Conservation (phyloP, 2,113 vertebrate genomes). For the Notothenia rossii region DNA sequence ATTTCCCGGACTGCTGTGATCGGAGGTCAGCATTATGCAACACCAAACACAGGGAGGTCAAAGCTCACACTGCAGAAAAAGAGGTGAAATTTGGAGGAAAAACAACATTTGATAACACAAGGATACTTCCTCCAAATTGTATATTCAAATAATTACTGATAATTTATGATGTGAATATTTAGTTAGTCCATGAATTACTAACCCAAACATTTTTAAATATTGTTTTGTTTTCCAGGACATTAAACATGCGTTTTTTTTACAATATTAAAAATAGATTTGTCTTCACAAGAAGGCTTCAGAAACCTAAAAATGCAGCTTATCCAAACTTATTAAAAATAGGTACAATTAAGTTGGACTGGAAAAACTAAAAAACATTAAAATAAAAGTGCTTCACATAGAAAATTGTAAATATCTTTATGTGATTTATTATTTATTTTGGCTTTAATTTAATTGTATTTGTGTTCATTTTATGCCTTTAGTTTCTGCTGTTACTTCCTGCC, state of each 20-base stretch:
- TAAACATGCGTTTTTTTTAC: background rate
- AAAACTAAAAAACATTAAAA: background rate
- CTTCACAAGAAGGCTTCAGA: background rate
- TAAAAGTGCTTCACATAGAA: too few species aligned
- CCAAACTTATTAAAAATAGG: background rate
- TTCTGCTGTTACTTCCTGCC: too few species aligned
- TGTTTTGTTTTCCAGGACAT: background rate
- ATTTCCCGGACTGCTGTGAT: conserved; percentile 35
- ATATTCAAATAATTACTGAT: background rate
- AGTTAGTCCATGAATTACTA: background rate
- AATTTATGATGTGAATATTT: background rate
- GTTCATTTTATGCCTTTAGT: too few species aligned
- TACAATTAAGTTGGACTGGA: too few species aligned
- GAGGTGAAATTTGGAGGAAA: too few species aligned
- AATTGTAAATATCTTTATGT: too few species aligned
- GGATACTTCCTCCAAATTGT: background rate
- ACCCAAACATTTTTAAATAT: background rate
- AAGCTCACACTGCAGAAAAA: conserved; percentile 8
- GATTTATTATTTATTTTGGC: too few species aligned
- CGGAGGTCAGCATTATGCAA: conserved; percentile 43
- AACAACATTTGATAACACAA: background rate
- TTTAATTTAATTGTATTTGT: too few species aligned
- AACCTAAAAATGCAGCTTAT: background rate
- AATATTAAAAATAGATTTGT: background rate
- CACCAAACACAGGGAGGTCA: conserved; percentile 39